Percentiles rank a stretch among this genome's conserved stretches.
Conservation (phyloP, 2,888 invertebrate genomes). For the Andrena marginata region DNA sequence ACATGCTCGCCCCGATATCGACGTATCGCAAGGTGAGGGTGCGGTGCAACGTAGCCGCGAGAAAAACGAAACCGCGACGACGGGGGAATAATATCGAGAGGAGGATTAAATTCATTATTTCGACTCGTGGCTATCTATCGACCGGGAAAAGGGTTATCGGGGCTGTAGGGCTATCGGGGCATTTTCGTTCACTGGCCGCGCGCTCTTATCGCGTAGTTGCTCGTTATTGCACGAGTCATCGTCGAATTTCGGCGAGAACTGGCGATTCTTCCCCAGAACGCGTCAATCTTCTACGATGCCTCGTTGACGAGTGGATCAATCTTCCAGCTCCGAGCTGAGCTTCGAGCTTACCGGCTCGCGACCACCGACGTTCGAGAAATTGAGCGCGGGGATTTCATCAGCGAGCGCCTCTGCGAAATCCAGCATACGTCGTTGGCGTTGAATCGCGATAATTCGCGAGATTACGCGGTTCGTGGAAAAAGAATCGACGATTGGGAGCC, state of each 20-base stretch:
- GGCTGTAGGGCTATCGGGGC: slow-evolving; percentile 54
- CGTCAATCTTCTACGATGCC: neutral
- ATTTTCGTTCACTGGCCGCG: slow-evolving; percentile 36
- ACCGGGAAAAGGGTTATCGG: slow-evolving; percentile 68
- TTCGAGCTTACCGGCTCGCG: neutral
- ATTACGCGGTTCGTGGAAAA: slow-evolving; percentile 21
- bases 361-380: slow-evolving; percentile 25
- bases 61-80: slow-evolving; percentile 27
- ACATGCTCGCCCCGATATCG: neutral
- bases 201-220: slow-evolving; percentile 22
- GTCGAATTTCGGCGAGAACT: neutral
- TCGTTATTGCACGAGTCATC: neutral
- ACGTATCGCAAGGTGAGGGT: neutral
- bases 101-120: slow-evolving; percentile 66
- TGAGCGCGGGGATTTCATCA: slow-evolving; percentile 62
- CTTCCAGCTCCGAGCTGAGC: neutral
- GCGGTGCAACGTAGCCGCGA: slow-evolving; percentile 22
- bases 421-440: slow-evolving; percentile 41
- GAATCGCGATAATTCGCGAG: slow-evolving; percentile 40
- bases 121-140: slow-evolving; percentile 56
- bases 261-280: neutral
- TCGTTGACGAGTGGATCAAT: neutral
- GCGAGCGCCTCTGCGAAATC: slow-evolving; percentile 12
- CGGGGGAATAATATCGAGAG: slow-evolving; percentile 51
- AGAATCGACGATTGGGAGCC: slow-evolving; percentile 15